Evolutionary conservation across 1,140 invertebrate genomes (phyloP), one percentile per base, ranked within the genome.

Genomic region (Mamestra configurata): DNA sequence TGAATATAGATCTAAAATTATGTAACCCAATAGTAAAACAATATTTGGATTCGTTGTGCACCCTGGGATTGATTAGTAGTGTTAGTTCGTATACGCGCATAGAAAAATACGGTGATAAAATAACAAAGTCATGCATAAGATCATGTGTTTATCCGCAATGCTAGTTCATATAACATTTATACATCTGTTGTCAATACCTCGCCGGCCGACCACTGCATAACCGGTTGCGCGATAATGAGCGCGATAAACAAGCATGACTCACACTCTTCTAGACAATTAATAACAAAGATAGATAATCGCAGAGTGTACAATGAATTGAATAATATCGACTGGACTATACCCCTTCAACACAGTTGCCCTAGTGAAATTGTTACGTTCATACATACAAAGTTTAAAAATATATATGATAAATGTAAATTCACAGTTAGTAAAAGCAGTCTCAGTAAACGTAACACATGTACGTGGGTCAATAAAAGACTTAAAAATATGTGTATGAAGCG

Each of bases 121-220:
- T 51, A 51, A 18, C 46, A 1, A 51, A 51, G 46, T 51, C 46
- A 18, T 51, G 46, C 18, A 18, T 51, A 18, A n/a, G 46, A 51
- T 51, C 46, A 51, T 51, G 46, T 51, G 46, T 51, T 51, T n/a
- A 51, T 51, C 4, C 46, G 46, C 46, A 51, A 51, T 51, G 46
- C 46, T 18, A 51, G 46, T 18, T 3, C 46, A 51, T 18, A 51
- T 18, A n/a, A 51, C 10, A 51, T 51, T 5, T 51, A 51, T 51
- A 51, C 46, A 51, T 51, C 37, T 40, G 37, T 40, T 4, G 37
- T 40, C 6, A 40, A 40, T 11, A 40, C 8, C 10, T 4, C 37
- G 10, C 37, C 37, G 37, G 37, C 37, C 37, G 37, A 40, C 37
- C 37, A 40, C 37, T 40, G 8, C 10, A 40, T 40, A 40, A 40